These are phyloP conservation scores for Hycleus cichorii DNA, from an alignment of 1,140 invertebrate species.

Conservation along the genomic window DNA sequence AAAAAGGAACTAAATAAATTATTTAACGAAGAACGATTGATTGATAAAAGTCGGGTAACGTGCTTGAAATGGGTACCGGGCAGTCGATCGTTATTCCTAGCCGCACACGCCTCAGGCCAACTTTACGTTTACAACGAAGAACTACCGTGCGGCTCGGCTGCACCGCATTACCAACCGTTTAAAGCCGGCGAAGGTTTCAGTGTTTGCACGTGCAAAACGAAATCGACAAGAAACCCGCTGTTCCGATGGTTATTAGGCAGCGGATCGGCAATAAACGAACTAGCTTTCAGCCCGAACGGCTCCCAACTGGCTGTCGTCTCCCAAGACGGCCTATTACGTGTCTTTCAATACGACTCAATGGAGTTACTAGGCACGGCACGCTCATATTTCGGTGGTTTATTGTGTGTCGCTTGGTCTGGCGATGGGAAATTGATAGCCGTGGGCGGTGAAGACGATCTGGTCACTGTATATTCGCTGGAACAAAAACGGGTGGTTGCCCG, in stretches of 20 bases:
- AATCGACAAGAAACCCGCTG: conserved; percentile 91
- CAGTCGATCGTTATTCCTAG: conserved; percentile 87
- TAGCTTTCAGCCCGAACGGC: conserved; percentile 93
- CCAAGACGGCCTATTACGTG: conserved; percentile 92
- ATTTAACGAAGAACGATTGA: conserved; percentile 97
- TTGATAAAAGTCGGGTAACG: conserved; percentile 98
- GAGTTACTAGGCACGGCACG: conserved; percentile 84
- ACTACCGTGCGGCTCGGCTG: conserved; percentile 73
- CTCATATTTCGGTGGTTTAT: conserved; percentile 94
- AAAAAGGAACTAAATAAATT: conserved; percentile 93
- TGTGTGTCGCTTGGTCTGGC: conserved; percentile 97
- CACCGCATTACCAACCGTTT: conserved; percentile 87
- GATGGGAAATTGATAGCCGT: conserved; percentile 93
- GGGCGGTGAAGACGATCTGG: conserved; percentile 97
- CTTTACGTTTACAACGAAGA: conserved; percentile 98
- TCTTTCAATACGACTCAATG: conserved; percentile 97
- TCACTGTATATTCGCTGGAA: conserved; percentile 94
- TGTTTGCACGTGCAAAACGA: conserved; percentile 93
- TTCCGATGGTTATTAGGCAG: conserved; percentile 50
- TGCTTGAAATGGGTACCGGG: conserved; percentile 96
- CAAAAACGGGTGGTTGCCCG: conserved; percentile 91
- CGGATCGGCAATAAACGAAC: conserved; percentile 85
- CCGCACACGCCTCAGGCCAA: conserved; percentile 92
- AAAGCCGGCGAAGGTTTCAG: conserved; percentile 92
- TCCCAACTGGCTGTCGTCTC: conserved; percentile 87